Evolutionary conservation across 2,888 invertebrate species (phyloP).

Genomic region (Omphaloscelis lunosa): DNA sequence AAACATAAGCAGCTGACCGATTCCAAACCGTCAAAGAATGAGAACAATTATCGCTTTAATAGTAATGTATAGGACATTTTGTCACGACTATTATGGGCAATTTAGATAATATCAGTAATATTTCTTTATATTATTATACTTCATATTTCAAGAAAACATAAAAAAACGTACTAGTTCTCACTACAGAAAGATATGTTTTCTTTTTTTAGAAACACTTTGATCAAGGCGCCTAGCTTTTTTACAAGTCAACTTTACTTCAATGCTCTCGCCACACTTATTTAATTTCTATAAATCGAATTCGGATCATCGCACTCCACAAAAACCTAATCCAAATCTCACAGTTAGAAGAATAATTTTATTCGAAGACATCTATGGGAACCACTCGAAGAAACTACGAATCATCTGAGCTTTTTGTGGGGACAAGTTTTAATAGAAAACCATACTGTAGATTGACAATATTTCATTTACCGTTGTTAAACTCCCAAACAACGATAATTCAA

Average conservation of each 20-base stretch:
- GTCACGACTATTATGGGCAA: conserved; percentile 37
- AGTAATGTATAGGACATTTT: conserved; percentile 35
- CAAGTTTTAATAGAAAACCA: conserved; percentile 81
- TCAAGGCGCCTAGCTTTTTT: conserved; percentile 63
- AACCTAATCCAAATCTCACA: conserved; percentile 86
- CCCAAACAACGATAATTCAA: background rate
- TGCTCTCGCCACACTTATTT: conserved; percentile 64
- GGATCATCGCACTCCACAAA: conserved; percentile 81
- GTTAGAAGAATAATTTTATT: conserved; percentile 70
- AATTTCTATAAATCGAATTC: conserved; percentile 77
- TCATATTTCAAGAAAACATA: conserved; percentile 34
- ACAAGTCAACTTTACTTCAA: conserved; percentile 52
- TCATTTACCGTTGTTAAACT: conserved; percentile 10
- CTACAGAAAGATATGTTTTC: conserved; percentile 5
- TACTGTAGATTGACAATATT: conserved; percentile 73
- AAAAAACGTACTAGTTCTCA: conserved; percentile 17
- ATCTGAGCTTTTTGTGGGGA: conserved; percentile 80
- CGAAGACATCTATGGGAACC: conserved; percentile 84
- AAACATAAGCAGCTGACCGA: conserved; percentile 29
- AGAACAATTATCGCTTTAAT: conserved; percentile 39
- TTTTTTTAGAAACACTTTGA: conserved; percentile 53
- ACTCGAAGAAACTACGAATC: conserved; percentile 79
- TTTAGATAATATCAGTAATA: conserved; percentile 53
- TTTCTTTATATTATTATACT: conserved; percentile 23
- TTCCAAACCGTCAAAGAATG: conserved; percentile 24